Percentiles rank a stretch among this genome's conserved stretches.
Conservation (phyloP, 2,797 vertebrate genomes). For the Petrocephalus sullivani region DNA sequence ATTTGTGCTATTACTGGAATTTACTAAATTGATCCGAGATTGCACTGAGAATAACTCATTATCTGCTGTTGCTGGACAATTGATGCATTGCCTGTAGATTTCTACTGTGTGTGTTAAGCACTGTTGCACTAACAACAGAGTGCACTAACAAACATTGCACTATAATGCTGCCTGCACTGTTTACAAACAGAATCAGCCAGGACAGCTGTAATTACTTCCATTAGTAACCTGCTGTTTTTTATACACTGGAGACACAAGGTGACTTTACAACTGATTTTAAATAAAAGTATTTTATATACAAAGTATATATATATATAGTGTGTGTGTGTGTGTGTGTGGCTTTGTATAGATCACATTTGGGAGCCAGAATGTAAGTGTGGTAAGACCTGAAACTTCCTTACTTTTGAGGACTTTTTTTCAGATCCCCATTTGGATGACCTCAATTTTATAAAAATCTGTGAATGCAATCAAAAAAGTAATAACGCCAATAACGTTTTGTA, state of each 20-base stretch:
- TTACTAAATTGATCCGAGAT: not conserved
- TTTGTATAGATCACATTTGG: not conserved
- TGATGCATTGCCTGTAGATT: not conserved
- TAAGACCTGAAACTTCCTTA: no score
- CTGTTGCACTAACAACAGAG: not conserved
- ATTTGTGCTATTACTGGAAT: not conserved
- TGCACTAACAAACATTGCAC: not conserved
- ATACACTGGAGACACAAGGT: not conserved
- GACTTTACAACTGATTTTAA: not conserved
- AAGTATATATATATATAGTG: not conserved
- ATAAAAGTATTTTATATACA: not conserved
- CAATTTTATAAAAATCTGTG: no score
- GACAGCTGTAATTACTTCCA: not conserved
- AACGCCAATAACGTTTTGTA: no score
- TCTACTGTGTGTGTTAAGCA: not conserved
- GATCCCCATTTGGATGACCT: no score
- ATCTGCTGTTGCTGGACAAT: not conserved
- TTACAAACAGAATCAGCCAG: not conserved
- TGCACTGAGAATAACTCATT: not conserved
- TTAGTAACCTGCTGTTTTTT: not conserved
- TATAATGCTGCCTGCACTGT: not conserved
- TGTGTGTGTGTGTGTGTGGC: not conserved
- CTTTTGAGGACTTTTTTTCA: no score
- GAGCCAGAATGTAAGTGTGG: no score
- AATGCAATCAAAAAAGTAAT: no score